Evolutionary conservation across 2,113 vertebrate species (phyloP).

Genomic region (Hippocampus abdominalis): DNA sequence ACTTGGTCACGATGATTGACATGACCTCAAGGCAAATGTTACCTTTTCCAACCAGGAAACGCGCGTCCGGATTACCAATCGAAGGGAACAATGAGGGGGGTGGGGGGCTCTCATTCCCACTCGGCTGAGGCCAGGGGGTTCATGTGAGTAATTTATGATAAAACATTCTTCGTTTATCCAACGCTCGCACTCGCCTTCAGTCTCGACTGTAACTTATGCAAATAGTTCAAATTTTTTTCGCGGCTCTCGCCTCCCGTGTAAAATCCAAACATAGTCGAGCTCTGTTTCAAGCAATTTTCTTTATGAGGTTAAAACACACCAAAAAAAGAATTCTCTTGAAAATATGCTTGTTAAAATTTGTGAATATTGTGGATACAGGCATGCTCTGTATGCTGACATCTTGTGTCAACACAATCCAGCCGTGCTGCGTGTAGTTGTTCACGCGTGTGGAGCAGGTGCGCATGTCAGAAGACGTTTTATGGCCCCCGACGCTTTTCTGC

Average conservation of each 20-base stretch:
- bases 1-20: not conserved
- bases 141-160: not conserved
- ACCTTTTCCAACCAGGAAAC: slow-evolving; percentile 3
- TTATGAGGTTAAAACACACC: too few relatives aligned
- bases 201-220: not conserved
- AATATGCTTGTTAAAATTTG: too few relatives aligned
- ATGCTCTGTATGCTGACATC: not conserved
- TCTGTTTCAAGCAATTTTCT: too few relatives aligned
- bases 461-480: slow-evolving; percentile 19
- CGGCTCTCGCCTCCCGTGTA: not conserved
- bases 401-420: not conserved
- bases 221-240: not conserved
- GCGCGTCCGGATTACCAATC: not conserved
- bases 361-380: too few relatives aligned
- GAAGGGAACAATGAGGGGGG: not conserved
- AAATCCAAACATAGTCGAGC: not conserved
- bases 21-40: not conserved
- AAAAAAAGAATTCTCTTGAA: too few relatives aligned
- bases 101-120: not conserved
- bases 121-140: not conserved
- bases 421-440: not conserved
- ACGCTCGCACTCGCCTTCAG: not conserved
- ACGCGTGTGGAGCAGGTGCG: slow-evolving; percentile 10
- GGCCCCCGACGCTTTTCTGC: slow-evolving; percentile 5
- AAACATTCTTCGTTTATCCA: not conserved